These are phyloP conservation scores for Drosophila kepulauana DNA, from an alignment of 1,140 invertebrate species.

Conservation along the genomic window DNA sequence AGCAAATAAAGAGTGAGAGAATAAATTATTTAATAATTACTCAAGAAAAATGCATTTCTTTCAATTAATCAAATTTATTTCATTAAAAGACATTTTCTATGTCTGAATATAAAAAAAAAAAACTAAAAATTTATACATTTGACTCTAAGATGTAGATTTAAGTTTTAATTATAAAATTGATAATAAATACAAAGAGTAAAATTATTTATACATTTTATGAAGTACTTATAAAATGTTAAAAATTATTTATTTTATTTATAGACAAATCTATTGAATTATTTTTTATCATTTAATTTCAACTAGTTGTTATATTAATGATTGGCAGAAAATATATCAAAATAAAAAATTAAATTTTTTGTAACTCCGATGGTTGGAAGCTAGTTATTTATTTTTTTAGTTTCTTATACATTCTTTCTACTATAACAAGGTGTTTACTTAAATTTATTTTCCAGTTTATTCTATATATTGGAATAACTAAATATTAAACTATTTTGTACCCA, in stretches of 20 bases:
- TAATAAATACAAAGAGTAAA: not conserved
- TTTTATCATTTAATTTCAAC: no score
- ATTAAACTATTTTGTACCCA: not conserved
- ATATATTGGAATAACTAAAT: not conserved
- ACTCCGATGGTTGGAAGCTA: not conserved
- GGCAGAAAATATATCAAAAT: no score
- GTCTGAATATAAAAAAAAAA: constrained; percentile 48
- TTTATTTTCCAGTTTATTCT: no score
- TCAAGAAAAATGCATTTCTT: not conserved
- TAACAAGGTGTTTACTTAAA: no score
- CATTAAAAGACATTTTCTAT: constrained; percentile 21
- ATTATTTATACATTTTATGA: not conserved
- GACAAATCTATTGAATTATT: not conserved
- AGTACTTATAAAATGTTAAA: not conserved
- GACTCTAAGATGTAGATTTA: not conserved
- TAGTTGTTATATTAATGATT: no score
- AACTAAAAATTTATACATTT: constrained; percentile 5
- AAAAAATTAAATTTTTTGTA: not conserved
- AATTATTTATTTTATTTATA: not conserved
- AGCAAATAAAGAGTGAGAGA: constrained; percentile 70
- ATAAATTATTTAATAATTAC: constrained; percentile 35
- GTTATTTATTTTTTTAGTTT: no score
- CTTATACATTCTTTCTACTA: no score
- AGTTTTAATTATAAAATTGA: constrained; percentile 21
- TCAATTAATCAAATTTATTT: constrained; percentile 24